Conservation (phyloP, 2,113 vertebrate genomes). For the Alosa alosa region DNA sequence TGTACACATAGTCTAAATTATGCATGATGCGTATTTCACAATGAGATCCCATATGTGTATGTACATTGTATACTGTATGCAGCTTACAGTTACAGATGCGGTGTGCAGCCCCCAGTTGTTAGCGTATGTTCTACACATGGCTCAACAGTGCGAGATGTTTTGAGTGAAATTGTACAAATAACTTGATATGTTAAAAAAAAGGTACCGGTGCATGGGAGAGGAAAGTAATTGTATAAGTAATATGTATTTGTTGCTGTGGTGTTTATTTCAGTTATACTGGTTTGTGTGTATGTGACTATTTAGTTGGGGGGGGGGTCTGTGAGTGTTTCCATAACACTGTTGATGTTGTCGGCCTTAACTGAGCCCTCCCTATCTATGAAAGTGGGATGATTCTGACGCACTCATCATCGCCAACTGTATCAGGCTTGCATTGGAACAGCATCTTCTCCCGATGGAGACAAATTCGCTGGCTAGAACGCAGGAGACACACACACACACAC, state of each 20-base stretch:
- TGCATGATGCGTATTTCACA: no score
- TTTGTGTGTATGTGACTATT: slow-evolving; percentile 17
- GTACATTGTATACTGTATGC: background rate
- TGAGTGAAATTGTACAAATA: no score
- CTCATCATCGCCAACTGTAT: slow-evolving; percentile 78
- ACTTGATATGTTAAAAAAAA: no score
- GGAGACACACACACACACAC: slow-evolving; percentile 57
- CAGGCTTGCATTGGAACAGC: slow-evolving; percentile 73
- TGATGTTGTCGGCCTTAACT: slow-evolving; percentile 60
- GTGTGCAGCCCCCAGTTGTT: no score
- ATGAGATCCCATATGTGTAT: background rate
- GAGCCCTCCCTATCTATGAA: no score
- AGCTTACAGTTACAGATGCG: background rate
- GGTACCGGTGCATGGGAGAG: no score
- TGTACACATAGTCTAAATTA: no score
- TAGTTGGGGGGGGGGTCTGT: background rate
- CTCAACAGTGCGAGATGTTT: no score
- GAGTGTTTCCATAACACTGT: slow-evolving; percentile 15
- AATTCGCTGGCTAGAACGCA: no score
- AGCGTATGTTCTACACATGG: no score
- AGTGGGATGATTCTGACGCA: slow-evolving; percentile 77
- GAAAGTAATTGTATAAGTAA: no score
- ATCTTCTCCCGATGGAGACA: slow-evolving; percentile 71
- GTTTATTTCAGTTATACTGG: background rate
- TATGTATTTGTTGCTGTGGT: no score